phyloP scores from a whole-genome alignment of 2,888 invertebrate genomes.

The Drosophila leonis region DNA sequence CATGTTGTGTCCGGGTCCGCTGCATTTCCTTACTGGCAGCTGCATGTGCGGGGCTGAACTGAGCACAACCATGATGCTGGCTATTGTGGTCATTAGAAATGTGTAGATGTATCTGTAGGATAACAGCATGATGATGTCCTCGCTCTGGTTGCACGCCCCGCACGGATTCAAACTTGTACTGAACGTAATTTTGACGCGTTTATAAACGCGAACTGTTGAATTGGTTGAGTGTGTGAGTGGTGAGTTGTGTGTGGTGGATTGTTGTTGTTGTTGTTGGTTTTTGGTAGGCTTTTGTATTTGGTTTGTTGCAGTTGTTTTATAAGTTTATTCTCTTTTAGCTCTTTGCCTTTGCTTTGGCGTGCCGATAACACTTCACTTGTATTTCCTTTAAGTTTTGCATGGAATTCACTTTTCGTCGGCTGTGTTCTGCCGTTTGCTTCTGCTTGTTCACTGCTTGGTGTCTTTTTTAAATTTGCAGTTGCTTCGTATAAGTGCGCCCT shows the following conservation, averaged over 20 bases:
- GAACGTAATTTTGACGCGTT: conserved; percentile 67
- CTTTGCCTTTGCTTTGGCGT: conserved; percentile 60
- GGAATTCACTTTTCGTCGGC: conserved; percentile 64
- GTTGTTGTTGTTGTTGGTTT: neutral
- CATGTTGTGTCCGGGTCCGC: conserved; percentile 51
- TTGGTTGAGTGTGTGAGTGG: neutral
- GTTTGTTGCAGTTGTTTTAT: neutral
- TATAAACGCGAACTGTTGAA: conserved; percentile 13
- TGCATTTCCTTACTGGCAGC: conserved; percentile 63
- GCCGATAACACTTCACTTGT: conserved; percentile 74
- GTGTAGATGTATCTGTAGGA: conserved; percentile 72
- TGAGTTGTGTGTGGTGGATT: conserved; percentile 1
- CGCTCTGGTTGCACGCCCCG: conserved; percentile 74
- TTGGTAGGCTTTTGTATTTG: neutral
- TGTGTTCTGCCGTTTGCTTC: conserved; percentile 52
- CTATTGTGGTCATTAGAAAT: conserved; percentile 71
- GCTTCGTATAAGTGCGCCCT: conserved; percentile 9
- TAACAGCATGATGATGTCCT: conserved; percentile 76
- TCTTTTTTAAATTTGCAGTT: conserved; percentile 52
- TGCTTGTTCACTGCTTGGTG: conserved; percentile 50
- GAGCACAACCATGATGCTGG: conserved; percentile 79
- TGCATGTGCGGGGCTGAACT: conserved; percentile 66
- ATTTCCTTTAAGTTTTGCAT: conserved; percentile 64
- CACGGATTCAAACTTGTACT: conserved; percentile 58
- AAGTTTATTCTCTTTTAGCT: conserved; percentile 28